Evolutionary conservation across 2,113 vertebrate genomes (phyloP), one percentile per base, ranked within the genome.

Genomic region (Periophthalmus modestus): DNA sequence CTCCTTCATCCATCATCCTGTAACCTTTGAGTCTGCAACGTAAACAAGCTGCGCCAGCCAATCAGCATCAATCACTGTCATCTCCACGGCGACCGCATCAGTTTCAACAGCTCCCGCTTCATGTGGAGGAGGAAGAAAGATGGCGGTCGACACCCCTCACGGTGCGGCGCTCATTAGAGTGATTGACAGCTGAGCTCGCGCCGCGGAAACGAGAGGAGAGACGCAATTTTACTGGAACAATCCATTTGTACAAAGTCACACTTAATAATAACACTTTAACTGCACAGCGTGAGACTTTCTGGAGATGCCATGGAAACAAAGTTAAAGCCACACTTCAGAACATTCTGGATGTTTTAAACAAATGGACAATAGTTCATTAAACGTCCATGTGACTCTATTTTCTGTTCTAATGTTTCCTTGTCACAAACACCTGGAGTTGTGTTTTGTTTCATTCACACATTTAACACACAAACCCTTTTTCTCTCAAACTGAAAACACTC

Each of bases 11-110:
- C 15, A 52, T 52, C 7, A 18, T 58, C 57, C n/a, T 12, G 57
- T 58, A 13, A 58, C 57, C 57, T 58, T 24, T 58, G 57, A 1
- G 57, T 58, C 57, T 4, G 57, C 15, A 58, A 58, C 57, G 13
- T n/a, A 28, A 58, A 58, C 57, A 23, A 23, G 12, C 19, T 19
- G 54, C 54, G 10, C 7, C 54, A 5, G n/a, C 57, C 57, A 58
- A 58, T 58, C 57, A 28, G 57, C 57, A 58, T 58, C 57, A 58
- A 58, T 58, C 57, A 58, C 57, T 28, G 57, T 58, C 57, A 58
- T 58, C 57, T 24, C 57, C 57, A 24, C 57, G 57, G 57, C 21
- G 55, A 58, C 55, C 55, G 55, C 55, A 14, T 58, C 57, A 14
- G 57, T 58, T 58, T 58, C 57, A 21, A 28, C 12, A 23, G 57